Base-by-base conservation (phyloP, 92 coral and sea anemone genomes). In the Nematostella vectensis region DNA sequence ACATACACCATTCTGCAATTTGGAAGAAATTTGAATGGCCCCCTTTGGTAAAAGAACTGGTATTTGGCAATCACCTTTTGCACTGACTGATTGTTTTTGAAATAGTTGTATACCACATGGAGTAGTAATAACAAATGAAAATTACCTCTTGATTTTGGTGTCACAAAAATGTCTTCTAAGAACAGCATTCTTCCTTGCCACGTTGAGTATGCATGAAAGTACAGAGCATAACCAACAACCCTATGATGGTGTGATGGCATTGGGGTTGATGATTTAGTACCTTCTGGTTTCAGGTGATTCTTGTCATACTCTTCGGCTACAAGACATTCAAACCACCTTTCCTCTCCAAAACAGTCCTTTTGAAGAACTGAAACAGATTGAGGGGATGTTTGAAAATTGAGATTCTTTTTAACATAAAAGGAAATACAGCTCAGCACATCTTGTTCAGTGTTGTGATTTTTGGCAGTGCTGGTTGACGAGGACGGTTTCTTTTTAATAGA, bases 231-330 rank as follows among this genome's bases (percentile, higher is more conserved):
- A 8, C 95, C 98, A 47, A 86, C 75, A 9, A 83, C 36, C 39
- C 65, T 79, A 22, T 50, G 55, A 25, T 1, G 6, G 13, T 55
- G 29, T 3, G 67, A 18, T 45, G 9, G 51, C 18, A 8, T 10
- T 4, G 51, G 51, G 9, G 21, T 22, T 6, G 21, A 9, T 8
- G 51, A 10, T n/a, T n/a, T n/a, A 45, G 17, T 10, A 19, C 18
- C 18, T 47, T 61, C 27, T 53, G 24, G 43, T 19, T 3, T 27
- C 31, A 54, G 31, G n/a, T n/a, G n/a, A n/a, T n/a, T n/a, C n/a
- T n/a, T n/a, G n/a, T n/a, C n/a, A n/a, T n/a, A n/a, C 50, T 70
- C 74, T 45, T 87, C 99, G 13, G 99, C 96, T 29, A 93, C 88
- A 36, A 87, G 25, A 21, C 85, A 78, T 18, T 71, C 48, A 67